These are phyloP conservation scores for Oxyteleia sp. DNA, from an alignment of 2,888 invertebrate species.

Conservation along the genomic window DNA sequence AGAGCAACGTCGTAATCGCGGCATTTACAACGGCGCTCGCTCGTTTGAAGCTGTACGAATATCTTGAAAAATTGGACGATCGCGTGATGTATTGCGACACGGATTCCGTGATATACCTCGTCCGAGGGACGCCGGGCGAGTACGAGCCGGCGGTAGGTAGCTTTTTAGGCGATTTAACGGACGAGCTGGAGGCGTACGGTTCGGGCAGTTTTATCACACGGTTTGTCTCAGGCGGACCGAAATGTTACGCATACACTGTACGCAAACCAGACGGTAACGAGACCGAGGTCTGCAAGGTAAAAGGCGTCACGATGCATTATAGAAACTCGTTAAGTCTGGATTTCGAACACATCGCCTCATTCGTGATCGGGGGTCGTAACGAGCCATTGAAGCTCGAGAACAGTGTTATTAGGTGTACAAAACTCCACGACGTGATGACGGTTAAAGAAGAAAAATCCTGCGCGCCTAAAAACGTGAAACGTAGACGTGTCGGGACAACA, in stretches of 20 bases:
- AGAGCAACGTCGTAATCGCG: constrained; percentile 17
- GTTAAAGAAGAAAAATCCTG: no score
- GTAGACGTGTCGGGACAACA: no score
- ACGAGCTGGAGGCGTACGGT: constrained; percentile 37
- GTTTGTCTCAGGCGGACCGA: constrained; percentile 27
- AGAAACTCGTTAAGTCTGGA: no score
- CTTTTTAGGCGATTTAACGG: constrained; percentile 47
- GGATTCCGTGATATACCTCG: constrained; percentile 1
- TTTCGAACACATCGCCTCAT: constrained; percentile 5
- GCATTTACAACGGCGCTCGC: constrained; percentile 11
- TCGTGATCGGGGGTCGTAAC: background rate
- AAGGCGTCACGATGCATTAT: no score
- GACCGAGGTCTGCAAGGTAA: constrained; percentile 27
- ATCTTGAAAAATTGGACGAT: background rate
- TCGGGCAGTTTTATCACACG: constrained; percentile 17
- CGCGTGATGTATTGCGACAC: constrained; percentile 14
- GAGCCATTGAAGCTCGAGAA: no score
- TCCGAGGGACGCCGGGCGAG: background rate
- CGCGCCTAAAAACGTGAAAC: no score
- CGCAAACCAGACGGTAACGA: background rate
- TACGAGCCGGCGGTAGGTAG: constrained; percentile 2
- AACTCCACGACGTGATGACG: no score
- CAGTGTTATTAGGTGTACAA: no score
- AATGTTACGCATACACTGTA: constrained; percentile 21
- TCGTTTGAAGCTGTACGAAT: constrained; percentile 10